These are phyloP conservation scores for Dicyrtoma fusca DNA, from an alignment of 2,888 invertebrate genomes.

Conservation along the genomic window DNA sequence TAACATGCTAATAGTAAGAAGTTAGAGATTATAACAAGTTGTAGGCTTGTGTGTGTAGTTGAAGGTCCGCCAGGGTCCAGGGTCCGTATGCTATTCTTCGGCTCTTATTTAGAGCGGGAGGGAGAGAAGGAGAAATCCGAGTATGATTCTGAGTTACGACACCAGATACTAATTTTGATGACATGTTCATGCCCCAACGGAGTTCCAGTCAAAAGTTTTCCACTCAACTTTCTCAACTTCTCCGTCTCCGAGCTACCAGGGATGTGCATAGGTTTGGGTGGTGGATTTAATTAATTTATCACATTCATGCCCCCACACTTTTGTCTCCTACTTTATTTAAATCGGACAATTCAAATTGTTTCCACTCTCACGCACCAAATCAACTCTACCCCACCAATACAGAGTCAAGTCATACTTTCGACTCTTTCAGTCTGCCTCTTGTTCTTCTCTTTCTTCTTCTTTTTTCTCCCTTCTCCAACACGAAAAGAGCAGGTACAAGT, in stretches of 20 bases:
- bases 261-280: slow-evolving; percentile 2
- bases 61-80: too few species aligned
- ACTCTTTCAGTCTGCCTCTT: too few species aligned
- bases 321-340: slow-evolving; percentile 16
- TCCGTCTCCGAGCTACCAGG: background rate
- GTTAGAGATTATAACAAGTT: too few species aligned
- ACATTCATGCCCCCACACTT: slow-evolving; percentile 16
- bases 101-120: background rate
- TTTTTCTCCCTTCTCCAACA: too few species aligned
- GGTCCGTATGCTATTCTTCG: too few species aligned
- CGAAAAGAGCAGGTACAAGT: too few species aligned
- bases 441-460: too few species aligned
- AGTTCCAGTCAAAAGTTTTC: slow-evolving; percentile 19
- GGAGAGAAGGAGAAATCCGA: background rate
- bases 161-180: slow-evolving; percentile 19
- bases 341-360: slow-evolving; percentile 11
- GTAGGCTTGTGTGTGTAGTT: too few species aligned
- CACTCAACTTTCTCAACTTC: slow-evolving; percentile 8
- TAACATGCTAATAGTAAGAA: too few species aligned
- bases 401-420: too few species aligned
- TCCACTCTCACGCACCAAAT: background rate
- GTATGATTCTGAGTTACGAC: slow-evolving; percentile 16
- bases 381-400: too few species aligned
- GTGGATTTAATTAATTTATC: slow-evolving; percentile 15
- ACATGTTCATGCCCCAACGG: slow-evolving; percentile 12